A percentile compares a stretch with the other conserved stretches of the same genome.
These are phyloP conservation scores for Vesta saturnalis DNA, from an alignment of 2,888 invertebrate species.

Conservation along the genomic window DNA sequence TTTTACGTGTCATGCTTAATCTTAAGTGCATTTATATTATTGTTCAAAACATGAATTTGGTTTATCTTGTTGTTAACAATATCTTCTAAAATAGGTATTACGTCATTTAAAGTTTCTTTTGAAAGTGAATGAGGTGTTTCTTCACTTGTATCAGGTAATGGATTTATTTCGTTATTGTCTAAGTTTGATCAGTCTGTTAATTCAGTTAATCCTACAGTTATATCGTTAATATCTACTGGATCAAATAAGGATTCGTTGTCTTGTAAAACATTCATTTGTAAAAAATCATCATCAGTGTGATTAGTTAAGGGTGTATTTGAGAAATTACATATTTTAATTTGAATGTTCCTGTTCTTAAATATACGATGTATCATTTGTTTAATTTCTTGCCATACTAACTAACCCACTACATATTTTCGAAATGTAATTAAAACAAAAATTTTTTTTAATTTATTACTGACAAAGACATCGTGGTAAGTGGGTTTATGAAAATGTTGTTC, in stretches of 20 bases:
- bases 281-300: neutral
- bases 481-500: conserved; percentile 1
- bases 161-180: too few species aligned
- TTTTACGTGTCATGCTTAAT: neutral
- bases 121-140: too few species aligned
- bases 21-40: too few species aligned
- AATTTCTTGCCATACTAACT: neutral
- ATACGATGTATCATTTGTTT: neutral
- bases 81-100: too few species aligned
- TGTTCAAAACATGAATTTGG: neutral
- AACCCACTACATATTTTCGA: neutral
- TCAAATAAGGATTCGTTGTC: neutral
- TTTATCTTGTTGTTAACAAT: neutral
- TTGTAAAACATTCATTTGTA: conserved; percentile 1
- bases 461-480: neutral
- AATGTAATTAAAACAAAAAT: neutral
- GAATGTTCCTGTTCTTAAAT: neutral
- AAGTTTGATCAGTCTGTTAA: neutral
- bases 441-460: neutral
- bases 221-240: neutral
- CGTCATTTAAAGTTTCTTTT: too few species aligned
- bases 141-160: too few species aligned
- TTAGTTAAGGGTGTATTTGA: neutral
- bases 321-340: too few species aligned
- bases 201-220: too few species aligned